Percentiles rank a stretch among this genome's conserved stretches.
Conservation (phyloP, 2,888 invertebrate genomes). For the Tribolium freemani region DNA sequence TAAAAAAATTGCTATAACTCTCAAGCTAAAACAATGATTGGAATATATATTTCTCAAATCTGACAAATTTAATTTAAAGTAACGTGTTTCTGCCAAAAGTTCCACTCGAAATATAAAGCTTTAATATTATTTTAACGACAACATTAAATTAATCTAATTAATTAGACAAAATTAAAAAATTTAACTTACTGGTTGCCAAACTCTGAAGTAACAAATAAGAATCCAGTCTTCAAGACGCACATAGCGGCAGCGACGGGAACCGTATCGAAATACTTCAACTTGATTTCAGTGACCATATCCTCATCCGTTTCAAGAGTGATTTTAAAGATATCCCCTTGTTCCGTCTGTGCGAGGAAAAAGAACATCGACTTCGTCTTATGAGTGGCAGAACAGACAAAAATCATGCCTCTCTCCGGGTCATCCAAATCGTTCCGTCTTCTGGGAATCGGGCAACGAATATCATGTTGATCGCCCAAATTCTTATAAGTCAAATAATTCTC, state of each 20-base stretch:
- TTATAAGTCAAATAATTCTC: conserved; percentile 99
- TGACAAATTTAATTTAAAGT: too few species aligned
- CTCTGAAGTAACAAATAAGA: conserved; percentile 97
- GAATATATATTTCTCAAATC: too few species aligned
- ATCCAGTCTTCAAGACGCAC: conserved; percentile 99
- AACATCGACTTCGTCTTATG: conserved; percentile 99
- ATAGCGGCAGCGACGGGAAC: conserved; percentile 96
- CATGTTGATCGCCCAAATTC: conserved; percentile 98
- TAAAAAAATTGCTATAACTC: too few species aligned
- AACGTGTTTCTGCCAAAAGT: too few species aligned
- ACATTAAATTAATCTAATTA: neutral
- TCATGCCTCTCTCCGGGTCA: conserved; percentile 99
- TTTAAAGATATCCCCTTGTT: conserved; percentile 97
- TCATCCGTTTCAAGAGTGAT: conserved; percentile 97
- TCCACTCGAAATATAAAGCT: too few species aligned
- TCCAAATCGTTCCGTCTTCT: conserved; percentile 96
- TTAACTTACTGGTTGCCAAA: conserved; percentile 98
- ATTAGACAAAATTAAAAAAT: neutral
- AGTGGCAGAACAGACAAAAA: conserved; percentile 98
- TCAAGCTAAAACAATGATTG: too few species aligned
- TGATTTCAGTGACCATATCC: conserved; percentile 98
- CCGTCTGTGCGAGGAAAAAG: conserved; percentile 98
- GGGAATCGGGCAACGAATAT: conserved; percentile 98
- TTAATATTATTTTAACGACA: too few species aligned
- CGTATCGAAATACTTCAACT: conserved; percentile 99